Evolutionary conservation across 1,140 invertebrate genomes (phyloP).

Genomic region (Ips typographus): DNA sequence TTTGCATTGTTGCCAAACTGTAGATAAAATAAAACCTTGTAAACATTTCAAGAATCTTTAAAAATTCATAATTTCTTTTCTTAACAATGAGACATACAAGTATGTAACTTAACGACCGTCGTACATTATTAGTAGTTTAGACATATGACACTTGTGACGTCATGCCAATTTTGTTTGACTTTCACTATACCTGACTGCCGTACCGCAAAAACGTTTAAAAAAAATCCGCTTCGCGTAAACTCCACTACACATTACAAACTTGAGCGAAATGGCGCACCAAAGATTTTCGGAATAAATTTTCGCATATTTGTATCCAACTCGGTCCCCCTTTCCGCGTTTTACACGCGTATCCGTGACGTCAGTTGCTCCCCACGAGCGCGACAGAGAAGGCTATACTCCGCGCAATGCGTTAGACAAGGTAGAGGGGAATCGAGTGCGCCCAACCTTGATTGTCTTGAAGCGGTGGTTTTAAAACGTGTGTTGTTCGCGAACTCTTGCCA

Average conservation of each 20-base stretch:
- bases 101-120: too few species aligned
- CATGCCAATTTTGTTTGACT: too few species aligned
- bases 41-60: too few species aligned
- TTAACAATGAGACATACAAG: too few species aligned
- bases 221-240: conserved; percentile 10
- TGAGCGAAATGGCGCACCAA: conserved; percentile 15
- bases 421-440: conserved; percentile 12
- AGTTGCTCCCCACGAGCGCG: conserved; percentile 5
- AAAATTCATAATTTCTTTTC: too few species aligned
- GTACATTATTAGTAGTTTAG: too few species aligned
- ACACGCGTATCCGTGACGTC: conserved; percentile 23
- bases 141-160: too few species aligned
- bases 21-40: too few species aligned
- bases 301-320: conserved; percentile 9
- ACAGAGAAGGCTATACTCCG: conserved; percentile 11
- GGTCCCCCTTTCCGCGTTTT: conserved; percentile 14
- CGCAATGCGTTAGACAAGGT: conserved; percentile 3
- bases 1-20: too few species aligned
- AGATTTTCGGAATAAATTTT: conserved; percentile 26
- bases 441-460: conserved; percentile 31
- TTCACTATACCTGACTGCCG: too few species aligned
- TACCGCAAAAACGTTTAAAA: neutral
- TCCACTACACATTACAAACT: conserved; percentile 5
- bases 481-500: conserved; percentile 28
- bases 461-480: conserved; percentile 27